Base-by-base conservation (phyloP, 2,113 vertebrate genomes). In the Varanus salvator region DNA sequence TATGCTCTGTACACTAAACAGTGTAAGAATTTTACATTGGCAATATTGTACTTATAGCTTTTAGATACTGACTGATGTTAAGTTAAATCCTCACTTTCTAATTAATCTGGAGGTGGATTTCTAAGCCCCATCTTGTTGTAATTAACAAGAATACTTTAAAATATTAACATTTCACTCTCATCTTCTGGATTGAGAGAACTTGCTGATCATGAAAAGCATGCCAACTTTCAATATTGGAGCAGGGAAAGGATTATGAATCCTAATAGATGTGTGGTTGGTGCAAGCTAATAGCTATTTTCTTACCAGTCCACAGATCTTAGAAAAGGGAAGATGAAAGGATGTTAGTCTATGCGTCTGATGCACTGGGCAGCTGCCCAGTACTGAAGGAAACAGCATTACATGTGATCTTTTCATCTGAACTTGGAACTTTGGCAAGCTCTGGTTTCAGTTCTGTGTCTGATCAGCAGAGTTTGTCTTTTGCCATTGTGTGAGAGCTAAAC, bases 401-500 rank as follows among this genome's bases (percentile, higher is more conserved):
- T 3, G 31, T 84, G 25, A 91, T 87, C n/a, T 92, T 9, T 31
- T 81, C 50, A 44, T 76, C 88, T 87, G 77, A 94, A 95, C 87
- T 5, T 91, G 64, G 88, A 94, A 89, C 84, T 57, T 90, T 87
- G 82, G 84, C 93, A 94, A 93, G 91, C 19, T 69, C n/a, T 82
- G 57, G 57, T 88, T 86, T 89, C 85, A 84, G 15, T 44, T 94
- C 44, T 94, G 87, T 25, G 93, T 93, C 96, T 91, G 90, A 92
- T 91, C 93, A 93, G 88, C 77, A 87, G 94, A 93, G 82, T 86
- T 90, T 89, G 84, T 3, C 14, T 87, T 89, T 60, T 34, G 75
- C 34, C 90, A 34, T 60, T 94, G 66, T 93, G 92, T 93, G 94
- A 76, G 91, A 80, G 90, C 72, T 86, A 86, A 91, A 95, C 85